These are phyloP conservation scores for Caenorhabditis sp. DNA, from an alignment of 2,888 invertebrate genomes.

Conservation along the genomic window DNA sequence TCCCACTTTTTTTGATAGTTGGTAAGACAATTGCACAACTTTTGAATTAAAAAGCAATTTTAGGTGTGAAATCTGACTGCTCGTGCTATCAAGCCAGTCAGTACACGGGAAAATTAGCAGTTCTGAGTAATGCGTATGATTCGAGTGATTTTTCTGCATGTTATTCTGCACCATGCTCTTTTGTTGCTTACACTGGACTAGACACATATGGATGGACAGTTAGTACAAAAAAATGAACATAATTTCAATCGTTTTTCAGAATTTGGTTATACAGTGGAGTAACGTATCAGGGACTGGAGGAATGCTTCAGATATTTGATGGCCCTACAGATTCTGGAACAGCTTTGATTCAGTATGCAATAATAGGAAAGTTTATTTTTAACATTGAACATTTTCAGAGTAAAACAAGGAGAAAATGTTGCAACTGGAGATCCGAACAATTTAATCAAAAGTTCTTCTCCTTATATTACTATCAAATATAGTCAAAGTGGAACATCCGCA, in stretches of 20 bases:
- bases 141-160: no score
- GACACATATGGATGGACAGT: no score
- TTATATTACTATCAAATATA: not conserved
- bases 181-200: no score
- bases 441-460: not conserved
- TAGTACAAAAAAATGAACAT: not conserved
- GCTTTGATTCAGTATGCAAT: not conserved
- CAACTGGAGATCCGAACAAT: conserved; percentile 11
- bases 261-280: not conserved
- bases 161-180: no score
- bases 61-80: no score
- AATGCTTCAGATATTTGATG: not conserved
- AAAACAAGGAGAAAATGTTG: not conserved
- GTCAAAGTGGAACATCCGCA: not conserved
- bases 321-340: not conserved
- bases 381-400: not conserved
- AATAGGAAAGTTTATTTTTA: not conserved
- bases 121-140: no score
- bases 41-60: no score
- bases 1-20: no score
- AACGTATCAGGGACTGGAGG: not conserved
- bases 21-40: no score
- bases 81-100: no score
- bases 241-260: no score
- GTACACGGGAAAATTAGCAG: no score